These are phyloP conservation scores for Apis florea DNA, from an alignment of 1,140 invertebrate species.

Conservation along the genomic window DNA sequence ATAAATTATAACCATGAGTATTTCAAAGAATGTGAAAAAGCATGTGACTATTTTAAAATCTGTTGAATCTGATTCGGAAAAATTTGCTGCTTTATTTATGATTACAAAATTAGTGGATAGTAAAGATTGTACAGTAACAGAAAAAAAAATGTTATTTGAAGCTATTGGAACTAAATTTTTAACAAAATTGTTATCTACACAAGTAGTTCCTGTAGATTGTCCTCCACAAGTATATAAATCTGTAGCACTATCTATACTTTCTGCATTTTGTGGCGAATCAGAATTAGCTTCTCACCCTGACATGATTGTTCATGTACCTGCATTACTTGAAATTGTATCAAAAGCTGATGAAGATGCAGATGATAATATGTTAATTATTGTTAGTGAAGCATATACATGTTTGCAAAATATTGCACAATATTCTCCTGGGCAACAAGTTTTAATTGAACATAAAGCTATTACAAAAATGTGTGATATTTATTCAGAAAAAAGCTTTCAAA, in stretches of 20 bases:
- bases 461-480: constrained; percentile 92
- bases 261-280: constrained; percentile 89
- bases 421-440: constrained; percentile 86
- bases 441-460: constrained; percentile 88
- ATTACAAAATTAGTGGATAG: constrained; percentile 92
- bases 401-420: constrained; percentile 88
- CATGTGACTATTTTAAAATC: constrained; percentile 88
- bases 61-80: constrained; percentile 92
- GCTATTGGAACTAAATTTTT: constrained; percentile 93
- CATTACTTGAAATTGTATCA: constrained; percentile 90
- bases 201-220: constrained; percentile 89
- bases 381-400: constrained; percentile 93
- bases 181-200: constrained; percentile 87
- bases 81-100: constrained; percentile 94
- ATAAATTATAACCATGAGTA: constrained; percentile 62
- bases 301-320: constrained; percentile 89
- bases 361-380: constrained; percentile 92
- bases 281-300: constrained; percentile 90
- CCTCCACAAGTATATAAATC: constrained; percentile 94
- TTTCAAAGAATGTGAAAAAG: constrained; percentile 90
- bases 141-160: constrained; percentile 91
- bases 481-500: constrained; percentile 91
- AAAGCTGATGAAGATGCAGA: constrained; percentile 89
- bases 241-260: constrained; percentile 91
- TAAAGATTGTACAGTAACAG: constrained; percentile 86